A percentile compares a stretch with the other conserved stretches of the same genome.
phyloP scores from a whole-genome alignment of 2,113 vertebrate genomes.

The Heloderma charlesbogerti region DNA sequence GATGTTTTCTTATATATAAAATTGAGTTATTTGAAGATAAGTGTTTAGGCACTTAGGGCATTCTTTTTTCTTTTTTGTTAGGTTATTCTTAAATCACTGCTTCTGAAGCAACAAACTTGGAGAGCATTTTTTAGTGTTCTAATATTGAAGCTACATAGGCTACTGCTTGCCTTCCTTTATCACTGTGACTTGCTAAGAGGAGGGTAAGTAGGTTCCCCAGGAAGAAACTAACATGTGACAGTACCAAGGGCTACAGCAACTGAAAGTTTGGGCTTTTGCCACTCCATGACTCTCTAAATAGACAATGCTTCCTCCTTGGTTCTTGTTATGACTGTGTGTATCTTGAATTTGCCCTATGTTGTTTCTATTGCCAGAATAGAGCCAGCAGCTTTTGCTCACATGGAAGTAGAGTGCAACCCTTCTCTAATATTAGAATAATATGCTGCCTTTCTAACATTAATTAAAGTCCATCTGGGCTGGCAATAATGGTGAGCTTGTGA shows the following conservation, averaged over 20 bases:
- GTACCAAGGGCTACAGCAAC: not conserved
- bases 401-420: not conserved
- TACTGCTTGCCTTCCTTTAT: not conserved
- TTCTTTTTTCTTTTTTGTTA: not conserved
- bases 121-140: not conserved
- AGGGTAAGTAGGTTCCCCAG: not conserved
- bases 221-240: not conserved
- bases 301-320: not conserved
- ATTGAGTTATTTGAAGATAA: not conserved
- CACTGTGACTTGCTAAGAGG: not conserved
- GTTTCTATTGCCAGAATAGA: not conserved
- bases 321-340: not conserved
- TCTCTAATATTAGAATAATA: conserved; percentile 28
- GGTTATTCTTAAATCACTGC: not conserved
- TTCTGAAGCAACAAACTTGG: not conserved
- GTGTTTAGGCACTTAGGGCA: not conserved
- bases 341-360: not conserved
- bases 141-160: not conserved
- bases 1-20: not conserved
- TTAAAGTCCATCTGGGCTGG: not conserved
- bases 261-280: too few relatives aligned
- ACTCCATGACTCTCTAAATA: not conserved
- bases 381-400: not conserved
- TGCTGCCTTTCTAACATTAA: not conserved
- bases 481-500: not conserved